Conservation (phyloP, 1,140 invertebrate species). For the Cardiocondyla obscurior region DNA sequence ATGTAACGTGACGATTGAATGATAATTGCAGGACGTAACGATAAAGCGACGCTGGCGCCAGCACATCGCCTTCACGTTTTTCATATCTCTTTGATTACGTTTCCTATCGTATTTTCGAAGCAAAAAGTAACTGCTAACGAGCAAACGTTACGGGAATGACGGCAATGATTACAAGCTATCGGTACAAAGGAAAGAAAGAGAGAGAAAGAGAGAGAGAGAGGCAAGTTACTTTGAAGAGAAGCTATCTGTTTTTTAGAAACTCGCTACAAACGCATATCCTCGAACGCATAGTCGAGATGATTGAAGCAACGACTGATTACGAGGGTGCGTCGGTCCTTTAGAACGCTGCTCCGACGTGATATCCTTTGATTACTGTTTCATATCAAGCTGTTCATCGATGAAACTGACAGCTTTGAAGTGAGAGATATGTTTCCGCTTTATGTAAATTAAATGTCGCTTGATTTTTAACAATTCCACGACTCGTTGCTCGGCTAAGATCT, state of each 20-base stretch:
- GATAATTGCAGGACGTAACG: not conserved
- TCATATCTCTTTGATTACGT: not conserved
- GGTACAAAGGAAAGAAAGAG: slow-evolving; percentile 19
- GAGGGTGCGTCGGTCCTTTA: slow-evolving; percentile 32
- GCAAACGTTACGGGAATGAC: slow-evolving; percentile 51
- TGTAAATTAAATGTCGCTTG: not conserved
- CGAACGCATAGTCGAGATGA: not conserved
- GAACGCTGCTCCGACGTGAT: slow-evolving; percentile 1
- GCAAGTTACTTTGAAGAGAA: slow-evolving; percentile 46
- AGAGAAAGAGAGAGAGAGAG: not conserved
- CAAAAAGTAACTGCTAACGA: slow-evolving; percentile 61
- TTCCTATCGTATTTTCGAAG: not conserved
- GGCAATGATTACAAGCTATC: slow-evolving; percentile 25
- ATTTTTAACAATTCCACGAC: not conserved
- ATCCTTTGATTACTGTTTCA: slow-evolving; percentile 53
- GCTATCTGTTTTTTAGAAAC: not conserved
- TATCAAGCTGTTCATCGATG: not conserved
- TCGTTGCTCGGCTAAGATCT: not conserved
- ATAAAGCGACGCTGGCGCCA: not conserved
- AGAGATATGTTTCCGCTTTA: not conserved
- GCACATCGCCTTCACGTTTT: slow-evolving; percentile 39
- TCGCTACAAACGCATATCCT: not conserved
- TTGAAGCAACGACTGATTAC: slow-evolving; percentile 60
- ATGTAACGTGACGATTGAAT: too few relatives aligned
- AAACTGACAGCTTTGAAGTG: slow-evolving; percentile 1